phyloP scores from a whole-genome alignment of 2,797 vertebrate species.

The Neopelma chrysocephalum region DNA sequence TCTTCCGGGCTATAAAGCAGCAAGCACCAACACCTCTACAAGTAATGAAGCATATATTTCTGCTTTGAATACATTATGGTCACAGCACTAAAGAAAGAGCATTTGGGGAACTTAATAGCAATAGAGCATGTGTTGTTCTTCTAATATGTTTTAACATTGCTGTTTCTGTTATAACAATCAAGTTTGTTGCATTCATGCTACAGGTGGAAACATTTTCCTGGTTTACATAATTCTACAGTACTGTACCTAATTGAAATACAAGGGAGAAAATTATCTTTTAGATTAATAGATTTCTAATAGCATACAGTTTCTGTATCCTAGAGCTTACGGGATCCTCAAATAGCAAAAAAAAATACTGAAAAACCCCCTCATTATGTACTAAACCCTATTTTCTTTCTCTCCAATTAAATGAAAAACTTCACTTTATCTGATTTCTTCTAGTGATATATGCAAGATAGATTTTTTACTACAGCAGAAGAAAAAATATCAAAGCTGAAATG shows the following conservation, averaged over 20 bases:
- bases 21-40: constrained; percentile 28
- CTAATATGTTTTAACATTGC: constrained; percentile 36
- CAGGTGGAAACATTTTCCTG: constrained; percentile 51
- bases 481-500: constrained; percentile 9
- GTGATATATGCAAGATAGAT: neutral
- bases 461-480: constrained; percentile 7
- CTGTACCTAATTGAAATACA: constrained; percentile 22
- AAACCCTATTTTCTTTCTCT: neutral
- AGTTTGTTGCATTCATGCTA: neutral
- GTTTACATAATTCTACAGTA: constrained; percentile 44
- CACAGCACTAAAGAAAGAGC: constrained; percentile 11
- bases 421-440: neutral
- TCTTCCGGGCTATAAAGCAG: constrained; percentile 45
- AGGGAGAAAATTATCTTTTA: constrained; percentile 30
- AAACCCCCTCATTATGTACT: neutral
- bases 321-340: neutral
- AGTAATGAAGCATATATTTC: constrained; percentile 50
- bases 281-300: neutral
- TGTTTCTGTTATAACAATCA: constrained; percentile 47
- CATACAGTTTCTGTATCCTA: neutral
- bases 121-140: neutral
- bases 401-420: neutral
- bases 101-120: constrained; percentile 45
- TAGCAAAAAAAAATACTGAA: neutral
- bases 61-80: constrained; percentile 44